Conservation (phyloP, 2,113 vertebrate species). For the Malaclemys terrapin region DNA sequence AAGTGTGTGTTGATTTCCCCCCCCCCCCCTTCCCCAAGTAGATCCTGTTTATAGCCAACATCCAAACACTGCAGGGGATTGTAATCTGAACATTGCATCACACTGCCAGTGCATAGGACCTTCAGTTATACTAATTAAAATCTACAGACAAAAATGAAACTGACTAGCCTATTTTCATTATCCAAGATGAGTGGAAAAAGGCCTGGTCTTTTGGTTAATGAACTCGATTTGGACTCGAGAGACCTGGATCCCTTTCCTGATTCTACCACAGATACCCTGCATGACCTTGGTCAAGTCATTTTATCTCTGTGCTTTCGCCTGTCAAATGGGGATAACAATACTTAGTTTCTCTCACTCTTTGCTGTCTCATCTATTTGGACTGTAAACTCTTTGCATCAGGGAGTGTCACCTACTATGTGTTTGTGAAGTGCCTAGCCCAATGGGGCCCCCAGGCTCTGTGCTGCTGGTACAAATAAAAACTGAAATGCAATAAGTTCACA, state of each 20-base stretch:
- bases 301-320: background rate
- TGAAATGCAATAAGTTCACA: background rate
- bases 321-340: slow-evolving; percentile 15
- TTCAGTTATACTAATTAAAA: background rate
- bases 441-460: background rate
- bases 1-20: background rate
- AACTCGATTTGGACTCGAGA: background rate
- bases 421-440: background rate
- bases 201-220: slow-evolving; percentile 35
- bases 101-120: accelerated
- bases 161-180: background rate
- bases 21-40: background rate
- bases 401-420: background rate
- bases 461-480: background rate
- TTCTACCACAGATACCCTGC: slow-evolving; percentile 32
- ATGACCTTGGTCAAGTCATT: background rate
- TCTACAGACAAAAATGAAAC: background rate
- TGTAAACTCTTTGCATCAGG: background rate
- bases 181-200: background rate
- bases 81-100: background rate
- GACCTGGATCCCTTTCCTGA: background rate
- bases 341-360: background rate
- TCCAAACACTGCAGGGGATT: background rate
- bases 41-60: background rate
- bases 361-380: background rate